Evolutionary conservation across 2,888 invertebrate species (phyloP), one percentile per base, ranked within the genome.

Genomic region (Pandemis corylana): DNA sequence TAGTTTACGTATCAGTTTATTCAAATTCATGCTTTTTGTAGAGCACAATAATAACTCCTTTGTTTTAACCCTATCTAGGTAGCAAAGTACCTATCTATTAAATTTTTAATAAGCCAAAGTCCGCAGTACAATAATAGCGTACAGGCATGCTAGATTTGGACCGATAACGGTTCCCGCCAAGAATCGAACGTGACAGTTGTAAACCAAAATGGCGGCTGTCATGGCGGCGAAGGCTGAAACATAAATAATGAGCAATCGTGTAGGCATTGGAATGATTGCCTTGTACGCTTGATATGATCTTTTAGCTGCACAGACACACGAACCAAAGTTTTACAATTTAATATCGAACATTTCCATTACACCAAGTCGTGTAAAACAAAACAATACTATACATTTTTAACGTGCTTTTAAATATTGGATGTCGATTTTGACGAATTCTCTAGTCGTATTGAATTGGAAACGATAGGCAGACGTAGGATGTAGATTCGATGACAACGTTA

Each of bases 231-330:
- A 82, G 82, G 82, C 77, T 83, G 82, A 76, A 80, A 82, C 83
- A 82, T 79, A 80, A 82, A 85, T 84, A 84, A 84, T 81, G 84
- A 82, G 82, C 77, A 80, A 76, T 79, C 78, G 79, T 59, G 49
- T 68, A 51, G 59, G 56, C 68, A 68, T 73, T 56, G 59, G 51
- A 64, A 49, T 69, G 59, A 69, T 73, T 65, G 68, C 68, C 51
- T 64, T 68, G 67, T 53, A 65, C 44, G 65, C 42, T 49, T 61
- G 66, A 72, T 59, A 59, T 28, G 5, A 59, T 59, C 59, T 20
- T 53, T 15, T 10, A 59, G 59, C 20, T 20, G 20, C 3, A 59
- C 10, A 56, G 7, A 56, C 20, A 15, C 9, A 20, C 53, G 53
- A 15, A 15, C 15, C 20, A 15, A 56, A 56, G 15, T 44, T 13